phyloP scores from a whole-genome alignment of 2,888 invertebrate genomes.

The Hipparchia sbordonii region DNA sequence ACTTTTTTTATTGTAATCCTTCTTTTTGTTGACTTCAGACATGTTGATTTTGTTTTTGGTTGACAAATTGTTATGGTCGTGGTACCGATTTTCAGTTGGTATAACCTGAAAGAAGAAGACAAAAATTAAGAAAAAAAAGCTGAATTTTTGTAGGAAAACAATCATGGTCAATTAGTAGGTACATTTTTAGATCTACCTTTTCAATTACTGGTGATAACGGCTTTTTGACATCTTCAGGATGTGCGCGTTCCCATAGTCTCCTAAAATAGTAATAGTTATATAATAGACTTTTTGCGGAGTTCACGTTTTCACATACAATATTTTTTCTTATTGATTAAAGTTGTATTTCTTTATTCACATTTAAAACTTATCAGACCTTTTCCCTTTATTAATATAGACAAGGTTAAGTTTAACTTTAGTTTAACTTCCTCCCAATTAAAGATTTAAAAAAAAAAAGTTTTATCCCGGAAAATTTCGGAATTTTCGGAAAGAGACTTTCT shows the following conservation, averaged over 20 bases:
- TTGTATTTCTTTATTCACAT: no score
- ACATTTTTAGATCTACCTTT: slow-evolving; percentile 53
- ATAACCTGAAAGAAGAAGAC: slow-evolving; percentile 35
- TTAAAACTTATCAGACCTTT: no score
- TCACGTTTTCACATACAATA: neutral
- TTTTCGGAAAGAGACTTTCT: no score
- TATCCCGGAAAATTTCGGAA: no score
- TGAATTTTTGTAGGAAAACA: neutral
- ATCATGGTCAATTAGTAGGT: neutral
- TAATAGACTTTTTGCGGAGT: neutral
- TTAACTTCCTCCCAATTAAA: no score
- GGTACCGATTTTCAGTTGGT: slow-evolving; percentile 66
- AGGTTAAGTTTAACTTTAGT: no score
- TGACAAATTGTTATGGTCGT: slow-evolving; percentile 78
- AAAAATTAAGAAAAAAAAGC: neutral
- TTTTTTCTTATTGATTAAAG: no score
- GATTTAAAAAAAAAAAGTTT: no score
- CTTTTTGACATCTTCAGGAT: slow-evolving; percentile 71
- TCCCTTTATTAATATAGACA: no score
- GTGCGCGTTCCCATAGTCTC: slow-evolving; percentile 73
- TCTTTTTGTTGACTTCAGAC: slow-evolving; percentile 40
- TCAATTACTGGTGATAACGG: slow-evolving; percentile 62
- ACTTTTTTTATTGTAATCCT: slow-evolving; percentile 57
- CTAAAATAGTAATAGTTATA: slow-evolving; percentile 45
- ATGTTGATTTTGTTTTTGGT: slow-evolving; percentile 71